These are phyloP conservation scores for Linyphia triangularis DNA, from an alignment of 2,888 invertebrate genomes.

Conservation along the genomic window DNA sequence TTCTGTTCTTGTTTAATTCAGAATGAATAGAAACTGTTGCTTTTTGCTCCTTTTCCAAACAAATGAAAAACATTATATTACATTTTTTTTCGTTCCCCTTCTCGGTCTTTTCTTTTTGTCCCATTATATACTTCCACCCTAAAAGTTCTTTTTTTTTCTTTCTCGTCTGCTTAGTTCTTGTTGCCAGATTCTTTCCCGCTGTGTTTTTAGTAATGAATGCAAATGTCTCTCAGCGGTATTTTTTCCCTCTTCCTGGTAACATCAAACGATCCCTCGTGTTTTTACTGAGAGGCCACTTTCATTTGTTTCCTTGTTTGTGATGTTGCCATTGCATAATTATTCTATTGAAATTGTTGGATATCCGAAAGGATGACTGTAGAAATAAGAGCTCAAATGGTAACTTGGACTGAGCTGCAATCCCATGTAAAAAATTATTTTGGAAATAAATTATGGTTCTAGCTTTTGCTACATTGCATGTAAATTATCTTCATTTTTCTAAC, in stretches of 20 bases:
- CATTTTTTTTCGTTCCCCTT: constrained; percentile 1
- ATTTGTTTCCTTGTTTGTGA: constrained; percentile 30
- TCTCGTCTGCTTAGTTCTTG: constrained; percentile 47
- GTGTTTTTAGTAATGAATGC: constrained; percentile 72
- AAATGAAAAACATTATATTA: constrained; percentile 39
- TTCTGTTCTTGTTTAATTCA: constrained; percentile 55
- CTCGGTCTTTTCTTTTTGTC: constrained; percentile 37
- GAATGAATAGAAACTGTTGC: constrained; percentile 72
- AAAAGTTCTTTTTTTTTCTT: constrained; percentile 43
- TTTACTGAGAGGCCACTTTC: background rate
- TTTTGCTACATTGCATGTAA: too few species aligned
- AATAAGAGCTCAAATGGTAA: too few species aligned
- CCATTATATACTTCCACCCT: constrained; percentile 36
- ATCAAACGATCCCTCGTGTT: constrained; percentile 45
- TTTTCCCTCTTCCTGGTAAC: constrained; percentile 24
- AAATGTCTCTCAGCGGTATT: constrained; percentile 64
- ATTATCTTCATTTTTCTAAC: too few species aligned
- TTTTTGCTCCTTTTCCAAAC: constrained; percentile 65
- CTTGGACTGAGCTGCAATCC: too few species aligned
- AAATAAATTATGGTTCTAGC: too few species aligned
- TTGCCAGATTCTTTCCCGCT: constrained; percentile 59
- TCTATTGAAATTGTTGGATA: too few species aligned
- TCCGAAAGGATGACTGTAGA: too few species aligned
- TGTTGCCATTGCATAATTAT: constrained; percentile 51
- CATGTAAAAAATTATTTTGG: too few species aligned